Evolutionary conservation across 2,113 vertebrate species (phyloP).

Genomic region (Oncorhynchus clarkii): DNA sequence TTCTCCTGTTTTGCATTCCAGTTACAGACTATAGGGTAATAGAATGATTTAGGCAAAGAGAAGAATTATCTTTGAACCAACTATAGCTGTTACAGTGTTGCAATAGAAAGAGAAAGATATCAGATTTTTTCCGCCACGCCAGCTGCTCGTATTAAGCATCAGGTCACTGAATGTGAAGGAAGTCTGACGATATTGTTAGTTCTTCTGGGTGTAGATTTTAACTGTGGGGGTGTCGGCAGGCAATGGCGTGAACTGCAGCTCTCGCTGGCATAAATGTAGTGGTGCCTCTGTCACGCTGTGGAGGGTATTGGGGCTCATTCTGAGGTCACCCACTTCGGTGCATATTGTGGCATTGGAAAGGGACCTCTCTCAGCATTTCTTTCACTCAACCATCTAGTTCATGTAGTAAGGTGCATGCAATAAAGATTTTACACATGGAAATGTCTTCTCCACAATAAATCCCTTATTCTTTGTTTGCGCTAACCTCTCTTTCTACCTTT

Average conservation of each 20-base stretch:
- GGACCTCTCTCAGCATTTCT: conserved; percentile 64
- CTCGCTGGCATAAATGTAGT: conserved; percentile 71
- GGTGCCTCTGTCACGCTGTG: conserved; percentile 65
- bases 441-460: conserved; percentile 41
- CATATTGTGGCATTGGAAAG: conserved; percentile 47
- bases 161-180: conserved; percentile 65
- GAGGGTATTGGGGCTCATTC: conserved; percentile 54
- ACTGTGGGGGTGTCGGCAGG: conserved; percentile 31
- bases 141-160: conserved; percentile 51
- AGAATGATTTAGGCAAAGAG: conserved; percentile 49
- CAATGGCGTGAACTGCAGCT: conserved; percentile 46
- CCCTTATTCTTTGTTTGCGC: conserved; percentile 24
- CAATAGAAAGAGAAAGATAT: background rate
- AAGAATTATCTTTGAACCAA: conserved; percentile 30
- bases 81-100: conserved; percentile 34
- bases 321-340: conserved; percentile 45
- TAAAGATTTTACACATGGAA: conserved; percentile 74
- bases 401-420: conserved; percentile 77
- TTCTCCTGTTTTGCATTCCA: conserved; percentile 65
- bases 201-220: conserved; percentile 45
- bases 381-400: conserved; percentile 57
- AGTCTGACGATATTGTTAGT: conserved; percentile 33
- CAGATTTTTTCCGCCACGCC: conserved; percentile 11
- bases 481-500: background rate
- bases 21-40: conserved; percentile 42